These are phyloP conservation scores for Pelochelys cantorii DNA, from an alignment of 2,797 vertebrate species.

Conservation along the genomic window DNA sequence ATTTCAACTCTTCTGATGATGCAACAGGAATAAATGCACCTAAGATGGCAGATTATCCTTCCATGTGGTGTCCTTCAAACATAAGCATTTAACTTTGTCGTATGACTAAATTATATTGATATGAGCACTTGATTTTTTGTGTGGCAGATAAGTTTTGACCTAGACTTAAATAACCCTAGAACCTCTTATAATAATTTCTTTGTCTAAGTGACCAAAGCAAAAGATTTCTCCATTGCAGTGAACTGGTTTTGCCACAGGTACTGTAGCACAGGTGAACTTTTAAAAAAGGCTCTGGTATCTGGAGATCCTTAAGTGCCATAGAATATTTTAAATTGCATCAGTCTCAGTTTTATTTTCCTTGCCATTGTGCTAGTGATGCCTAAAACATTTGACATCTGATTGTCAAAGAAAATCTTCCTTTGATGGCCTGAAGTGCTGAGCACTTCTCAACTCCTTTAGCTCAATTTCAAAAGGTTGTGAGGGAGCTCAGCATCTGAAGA, in stretches of 20 bases:
- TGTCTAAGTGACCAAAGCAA: not conserved
- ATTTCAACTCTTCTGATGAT: slow-evolving; percentile 26
- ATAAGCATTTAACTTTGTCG: not conserved
- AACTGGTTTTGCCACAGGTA: not conserved
- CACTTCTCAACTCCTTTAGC: not conserved
- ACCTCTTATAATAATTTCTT: not conserved
- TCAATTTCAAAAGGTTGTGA: not conserved
- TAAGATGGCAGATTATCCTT: slow-evolving; percentile 32
- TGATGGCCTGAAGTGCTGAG: not conserved
- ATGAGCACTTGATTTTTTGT: not conserved
- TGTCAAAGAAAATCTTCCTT: not conserved
- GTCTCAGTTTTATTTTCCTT: not conserved
- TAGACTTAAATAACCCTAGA: not conserved
- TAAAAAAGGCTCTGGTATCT: not conserved
- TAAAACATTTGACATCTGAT: not conserved
- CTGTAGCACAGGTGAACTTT: not conserved
- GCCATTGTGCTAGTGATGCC: not conserved
- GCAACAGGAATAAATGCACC: slow-evolving; percentile 14
- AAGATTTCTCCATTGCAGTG: not conserved
- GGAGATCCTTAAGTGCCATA: not conserved
- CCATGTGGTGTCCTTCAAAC: not conserved
- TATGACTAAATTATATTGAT: not conserved
- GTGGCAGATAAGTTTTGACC: not conserved
- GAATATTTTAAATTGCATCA: not conserved
- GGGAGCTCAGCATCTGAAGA: not conserved